Base-by-base conservation (phyloP, 2,888 invertebrate genomes). In the Oligia fasciuncula region DNA sequence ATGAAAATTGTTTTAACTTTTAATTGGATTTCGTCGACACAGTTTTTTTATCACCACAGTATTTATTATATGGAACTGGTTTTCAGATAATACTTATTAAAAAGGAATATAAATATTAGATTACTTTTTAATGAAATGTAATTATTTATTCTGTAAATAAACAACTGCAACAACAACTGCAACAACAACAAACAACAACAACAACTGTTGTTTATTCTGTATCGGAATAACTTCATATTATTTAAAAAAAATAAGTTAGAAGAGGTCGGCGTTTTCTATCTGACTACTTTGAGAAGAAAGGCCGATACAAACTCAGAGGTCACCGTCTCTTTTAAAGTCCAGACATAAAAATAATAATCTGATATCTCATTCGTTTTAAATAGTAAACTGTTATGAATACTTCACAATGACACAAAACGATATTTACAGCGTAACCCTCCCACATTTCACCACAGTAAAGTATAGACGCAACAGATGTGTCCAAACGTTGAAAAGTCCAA, bases 401-500 rank as follows among this genome's bases (percentile, higher is more conserved):
- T 51, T 14, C 29, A 43, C 40, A 76, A 11, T 74, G 49, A n/a
- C 40, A 49, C n/a, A 49, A 14, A 4, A 54, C 54, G 17, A 80
- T 80, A 80, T 73, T 80, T 57, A 80, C 67, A 77, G 35, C 14
- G 23, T 14, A 9, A 46, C 54, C 35, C 73, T 51, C 57, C n/a
- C 13, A 60, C n/a, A 79, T 75, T 75, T 69, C 66, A 66, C 14
- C 35, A 77, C 29, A 17, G 14, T 57, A 69, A 66, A 65, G 43
- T 49, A 67, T 29, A 60, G 60, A 67, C 57, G 76, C 72, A 84
- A 79, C 85, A 86, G 84, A 85, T 85, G 84, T 75, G 79, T 79
- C 68, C 77, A 75, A 79, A 79, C 65, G 71, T 78, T 80, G 85
- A 76, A 81, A 86, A 80, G 51, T 70, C 73, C 81, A 84, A 89